A percentile compares a stretch with the other conserved stretches of the same genome.
These are phyloP conservation scores for Syngnathus rostellatus DNA, from an alignment of 2,797 vertebrate species.

Conservation along the genomic window DNA sequence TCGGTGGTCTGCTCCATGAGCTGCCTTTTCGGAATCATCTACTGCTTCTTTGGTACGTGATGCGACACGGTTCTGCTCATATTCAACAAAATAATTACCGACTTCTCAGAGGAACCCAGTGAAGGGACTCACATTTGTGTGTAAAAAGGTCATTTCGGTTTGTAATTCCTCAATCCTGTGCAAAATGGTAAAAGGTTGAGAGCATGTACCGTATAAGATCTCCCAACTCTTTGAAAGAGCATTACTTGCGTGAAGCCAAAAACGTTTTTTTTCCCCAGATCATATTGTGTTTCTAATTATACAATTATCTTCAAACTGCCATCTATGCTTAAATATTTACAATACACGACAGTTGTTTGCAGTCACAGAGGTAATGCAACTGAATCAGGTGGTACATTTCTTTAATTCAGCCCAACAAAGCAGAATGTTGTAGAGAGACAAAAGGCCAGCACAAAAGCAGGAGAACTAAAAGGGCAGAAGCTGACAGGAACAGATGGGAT, in stretches of 20 bases:
- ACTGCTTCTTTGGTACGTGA: slow-evolving; percentile 97
- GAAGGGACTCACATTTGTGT: too few relatives aligned
- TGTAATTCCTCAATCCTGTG: neutral
- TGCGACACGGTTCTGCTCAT: neutral
- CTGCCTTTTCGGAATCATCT: slow-evolving; percentile 98
- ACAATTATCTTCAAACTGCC: neutral
- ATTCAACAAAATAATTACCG: neutral
- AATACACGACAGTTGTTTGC: neutral
- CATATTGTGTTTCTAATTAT: neutral
- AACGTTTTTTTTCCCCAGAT: neutral
- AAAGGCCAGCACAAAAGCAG: slow-evolving; percentile 14
- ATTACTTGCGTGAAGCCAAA: neutral
- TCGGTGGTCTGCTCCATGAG: slow-evolving; percentile 98
- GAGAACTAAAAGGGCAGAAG: slow-evolving; percentile 12
- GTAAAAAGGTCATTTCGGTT: neutral
- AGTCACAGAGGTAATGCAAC: neutral
- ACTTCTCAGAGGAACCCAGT: too few relatives aligned
- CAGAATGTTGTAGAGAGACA: slow-evolving; percentile 11
- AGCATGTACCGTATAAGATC: neutral
- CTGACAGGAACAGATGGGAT: slow-evolving; percentile 41
- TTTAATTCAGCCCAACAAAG: slow-evolving; percentile 5
- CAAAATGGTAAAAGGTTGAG: neutral
- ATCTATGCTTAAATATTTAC: neutral
- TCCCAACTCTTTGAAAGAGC: neutral
- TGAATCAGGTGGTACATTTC: neutral